Percentiles rank a stretch among this genome's conserved stretches.
Evolutionary conservation across 35 echinoderm and acorn worm genomes (phyloP).

Genomic region (Apostichopus japonicus): DNA sequence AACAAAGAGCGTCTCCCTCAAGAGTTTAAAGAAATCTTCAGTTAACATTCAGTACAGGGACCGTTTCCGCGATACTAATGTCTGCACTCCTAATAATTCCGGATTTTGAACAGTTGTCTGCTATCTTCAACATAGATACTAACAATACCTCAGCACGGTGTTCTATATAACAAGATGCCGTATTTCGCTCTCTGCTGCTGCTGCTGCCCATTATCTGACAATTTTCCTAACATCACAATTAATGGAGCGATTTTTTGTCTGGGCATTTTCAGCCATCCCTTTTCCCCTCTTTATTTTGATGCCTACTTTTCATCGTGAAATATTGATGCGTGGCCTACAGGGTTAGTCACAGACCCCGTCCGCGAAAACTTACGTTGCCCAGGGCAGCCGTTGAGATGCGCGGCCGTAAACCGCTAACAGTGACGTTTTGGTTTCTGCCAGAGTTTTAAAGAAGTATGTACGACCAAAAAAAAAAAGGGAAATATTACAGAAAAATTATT

Average conservation of each 20-base stretch:
- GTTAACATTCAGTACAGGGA: too few species aligned
- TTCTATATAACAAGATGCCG: too few species aligned
- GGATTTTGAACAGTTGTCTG: too few species aligned
- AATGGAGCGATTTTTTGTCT: constrained; percentile 1
- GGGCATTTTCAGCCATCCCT: neutral
- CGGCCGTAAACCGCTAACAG: neutral
- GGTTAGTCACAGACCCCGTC: neutral
- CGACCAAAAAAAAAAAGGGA: neutral
- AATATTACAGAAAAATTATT: neutral
- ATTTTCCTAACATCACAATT: constrained; percentile 27
- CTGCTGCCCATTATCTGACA: too few species aligned
- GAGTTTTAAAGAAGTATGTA: neutral
- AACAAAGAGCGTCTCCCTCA: too few species aligned
- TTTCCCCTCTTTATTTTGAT: neutral
- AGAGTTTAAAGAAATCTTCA: too few species aligned
- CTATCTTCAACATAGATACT: too few species aligned
- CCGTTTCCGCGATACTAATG: too few species aligned
- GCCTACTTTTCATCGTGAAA: neutral
- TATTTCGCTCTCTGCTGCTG: too few species aligned
- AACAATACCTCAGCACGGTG: too few species aligned
- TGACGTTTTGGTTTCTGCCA: neutral
- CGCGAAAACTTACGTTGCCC: constrained; percentile 40
- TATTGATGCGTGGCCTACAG: neutral
- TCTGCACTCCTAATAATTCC: too few species aligned
- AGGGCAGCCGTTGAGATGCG: constrained; percentile 10